Conservation (phyloP, 2,888 invertebrate species). For the Microplitis manilae region DNA sequence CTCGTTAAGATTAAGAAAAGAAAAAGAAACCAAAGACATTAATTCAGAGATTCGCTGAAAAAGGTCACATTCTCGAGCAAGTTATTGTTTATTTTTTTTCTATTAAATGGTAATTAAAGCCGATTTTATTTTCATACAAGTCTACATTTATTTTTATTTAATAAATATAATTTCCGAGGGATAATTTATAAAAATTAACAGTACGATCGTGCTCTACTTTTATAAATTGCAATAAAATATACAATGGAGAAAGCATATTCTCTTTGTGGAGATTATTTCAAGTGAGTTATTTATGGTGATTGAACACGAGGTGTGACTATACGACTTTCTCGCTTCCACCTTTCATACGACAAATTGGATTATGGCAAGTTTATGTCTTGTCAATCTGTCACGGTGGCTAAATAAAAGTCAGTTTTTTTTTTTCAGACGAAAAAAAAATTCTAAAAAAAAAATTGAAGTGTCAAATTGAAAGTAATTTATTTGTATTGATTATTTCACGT, state of each 20-base stretch:
- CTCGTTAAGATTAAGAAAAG: constrained; percentile 19
- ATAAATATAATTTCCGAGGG: too few species aligned
- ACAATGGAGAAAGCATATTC: constrained; percentile 33
- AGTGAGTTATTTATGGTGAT: constrained; percentile 69
- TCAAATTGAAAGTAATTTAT: constrained; percentile 12
- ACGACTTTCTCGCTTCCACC: constrained; percentile 25
- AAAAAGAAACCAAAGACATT: constrained; percentile 17
- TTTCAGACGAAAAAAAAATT: not conserved
- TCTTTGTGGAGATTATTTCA: constrained; percentile 65
- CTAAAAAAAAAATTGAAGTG: not conserved
- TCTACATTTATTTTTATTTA: too few species aligned
- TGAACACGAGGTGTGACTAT: constrained; percentile 58
- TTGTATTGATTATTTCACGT: not conserved
- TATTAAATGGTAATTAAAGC: not conserved
- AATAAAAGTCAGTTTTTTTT: not conserved
- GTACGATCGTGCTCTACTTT: not conserved
- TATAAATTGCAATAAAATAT: constrained; percentile 1
- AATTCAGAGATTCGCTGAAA: constrained; percentile 17
- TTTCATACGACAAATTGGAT: constrained; percentile 28
- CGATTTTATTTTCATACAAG: not conserved
- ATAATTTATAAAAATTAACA: not conserved
- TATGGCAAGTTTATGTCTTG: not conserved
- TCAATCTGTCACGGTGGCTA: not conserved
- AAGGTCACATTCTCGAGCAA: constrained; percentile 12
- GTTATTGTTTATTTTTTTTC: constrained; percentile 10